Base-by-base conservation (phyloP, 2,797 vertebrate genomes). In the Rhabdophis nuchalis region DNA sequence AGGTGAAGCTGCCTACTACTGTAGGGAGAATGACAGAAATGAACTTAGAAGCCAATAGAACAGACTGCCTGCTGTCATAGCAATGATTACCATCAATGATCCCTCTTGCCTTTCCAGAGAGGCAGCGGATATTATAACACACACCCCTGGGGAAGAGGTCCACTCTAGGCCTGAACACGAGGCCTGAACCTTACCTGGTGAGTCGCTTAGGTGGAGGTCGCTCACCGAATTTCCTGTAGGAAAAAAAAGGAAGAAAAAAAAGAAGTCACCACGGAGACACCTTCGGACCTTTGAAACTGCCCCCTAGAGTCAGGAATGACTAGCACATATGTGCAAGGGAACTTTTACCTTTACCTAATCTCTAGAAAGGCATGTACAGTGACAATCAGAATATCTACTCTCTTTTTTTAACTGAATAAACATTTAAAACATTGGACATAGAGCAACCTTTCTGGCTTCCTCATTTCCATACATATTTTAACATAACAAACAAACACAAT, bases 191-290 rank as follows among this genome's bases (percentile, higher is more conserved):
- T 97, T 98, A 99, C 99, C 99, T 99, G 93, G 99, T 99, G 93
- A 99, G 99, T 96, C 99, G 98, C 97, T 99, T 99, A 96, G 99
- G 99, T 98, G 99, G 99, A 98, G 99, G 99, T 98, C 98, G 98
- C 98, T 99, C 99, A 98, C 99, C 99, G 97, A 99, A 99, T 98
- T 99, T 99, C 98, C 99, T 99, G 97, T 93, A 98, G 96, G 95
- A 95, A 96, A 11, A 87, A 95, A 94, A 46, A 46, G 5, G 13
- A 93, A 46, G 5, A 16, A 93, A 13, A n/a, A 68, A 32, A 87
- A 57, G 72, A 56, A 68, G 68, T 93, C 92, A 93, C 46, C 46
- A 50, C 4, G 46, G 46, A 50, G 46, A 50, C 5, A 6, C 7
- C 46, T 50, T 50, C 46, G 46, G 46, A 50, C 46, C 46, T 50